Evolutionary conservation across 2,113 vertebrate species (phyloP).

Genomic region (Phylloscopus whistleri): DNA sequence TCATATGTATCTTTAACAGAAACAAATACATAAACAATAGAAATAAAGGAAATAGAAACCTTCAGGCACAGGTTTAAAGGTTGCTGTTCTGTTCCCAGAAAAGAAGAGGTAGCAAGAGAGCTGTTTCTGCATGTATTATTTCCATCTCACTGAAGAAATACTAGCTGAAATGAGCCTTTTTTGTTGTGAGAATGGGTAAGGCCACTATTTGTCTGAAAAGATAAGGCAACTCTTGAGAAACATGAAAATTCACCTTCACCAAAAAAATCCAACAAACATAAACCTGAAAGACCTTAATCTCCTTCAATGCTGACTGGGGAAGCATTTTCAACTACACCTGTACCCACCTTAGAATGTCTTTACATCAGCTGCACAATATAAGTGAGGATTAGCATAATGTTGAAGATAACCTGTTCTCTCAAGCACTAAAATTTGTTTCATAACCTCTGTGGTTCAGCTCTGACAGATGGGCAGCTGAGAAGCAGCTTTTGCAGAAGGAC

Average conservation of each 20-base stretch:
- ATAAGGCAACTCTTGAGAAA: not conserved
- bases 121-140: not conserved
- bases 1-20: not conserved
- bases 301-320: not conserved
- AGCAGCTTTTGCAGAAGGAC: not conserved
- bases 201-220: not conserved
- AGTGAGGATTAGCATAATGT: not conserved
- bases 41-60: not conserved
- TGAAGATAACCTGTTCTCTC: not conserved
- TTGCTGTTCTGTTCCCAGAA: not conserved
- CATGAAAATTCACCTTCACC: not conserved
- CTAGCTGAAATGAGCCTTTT: not conserved
- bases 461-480: not conserved
- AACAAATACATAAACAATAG: not conserved
- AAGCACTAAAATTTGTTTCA: not conserved
- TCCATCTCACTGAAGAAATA: not conserved
- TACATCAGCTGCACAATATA: not conserved
- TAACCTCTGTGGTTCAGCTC: not conserved
- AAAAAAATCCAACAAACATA: not conserved
- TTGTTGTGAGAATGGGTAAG: not conserved
- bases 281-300: not conserved
- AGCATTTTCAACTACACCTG: not conserved
- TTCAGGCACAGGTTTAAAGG: not conserved
- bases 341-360: not conserved
- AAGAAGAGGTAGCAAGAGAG: not conserved